Evolutionary conservation across 2,797 vertebrate species (phyloP).

Genomic region (Babyrousa celebensis): DNA sequence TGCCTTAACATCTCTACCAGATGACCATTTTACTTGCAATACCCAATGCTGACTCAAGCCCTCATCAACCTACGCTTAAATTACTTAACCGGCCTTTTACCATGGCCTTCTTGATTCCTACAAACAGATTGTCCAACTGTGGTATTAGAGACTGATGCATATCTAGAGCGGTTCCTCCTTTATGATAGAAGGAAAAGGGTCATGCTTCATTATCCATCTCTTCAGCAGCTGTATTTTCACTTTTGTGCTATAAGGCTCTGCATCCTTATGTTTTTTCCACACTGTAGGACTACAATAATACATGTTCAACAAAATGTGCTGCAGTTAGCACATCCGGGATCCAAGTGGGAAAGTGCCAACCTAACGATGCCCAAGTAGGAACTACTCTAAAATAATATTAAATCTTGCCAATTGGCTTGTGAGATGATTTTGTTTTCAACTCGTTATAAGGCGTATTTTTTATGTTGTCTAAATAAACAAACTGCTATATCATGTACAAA

Average conservation of each 20-base stretch:
- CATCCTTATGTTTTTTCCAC: neutral
- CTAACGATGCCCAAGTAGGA: neutral
- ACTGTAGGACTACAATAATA: constrained; percentile 17
- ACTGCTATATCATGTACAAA: constrained; percentile 69
- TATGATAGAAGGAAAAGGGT: neutral
- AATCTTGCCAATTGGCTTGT: constrained; percentile 58
- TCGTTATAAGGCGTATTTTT: constrained; percentile 57
- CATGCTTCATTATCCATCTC: neutral
- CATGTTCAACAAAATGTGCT: constrained; percentile 49
- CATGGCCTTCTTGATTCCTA: neutral
- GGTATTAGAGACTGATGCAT: neutral
- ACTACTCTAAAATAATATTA: constrained; percentile 51
- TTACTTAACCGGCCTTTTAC: neutral
- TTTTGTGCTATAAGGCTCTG: neutral
- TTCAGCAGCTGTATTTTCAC: neutral
- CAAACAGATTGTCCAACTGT: neutral
- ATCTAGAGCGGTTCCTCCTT: no score
- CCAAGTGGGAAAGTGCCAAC: constrained; percentile 66
- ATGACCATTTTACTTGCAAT: neutral
- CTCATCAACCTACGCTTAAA: neutral
- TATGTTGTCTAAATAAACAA: constrained; percentile 72
- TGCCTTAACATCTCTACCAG: neutral
- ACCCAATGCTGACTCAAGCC: neutral
- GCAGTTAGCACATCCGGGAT: neutral
- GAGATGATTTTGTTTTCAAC: constrained; percentile 65